Evolutionary conservation across 2,888 invertebrate species (phyloP), one percentile per base, ranked within the genome.

Genomic region (Acanthopleura granulata): DNA sequence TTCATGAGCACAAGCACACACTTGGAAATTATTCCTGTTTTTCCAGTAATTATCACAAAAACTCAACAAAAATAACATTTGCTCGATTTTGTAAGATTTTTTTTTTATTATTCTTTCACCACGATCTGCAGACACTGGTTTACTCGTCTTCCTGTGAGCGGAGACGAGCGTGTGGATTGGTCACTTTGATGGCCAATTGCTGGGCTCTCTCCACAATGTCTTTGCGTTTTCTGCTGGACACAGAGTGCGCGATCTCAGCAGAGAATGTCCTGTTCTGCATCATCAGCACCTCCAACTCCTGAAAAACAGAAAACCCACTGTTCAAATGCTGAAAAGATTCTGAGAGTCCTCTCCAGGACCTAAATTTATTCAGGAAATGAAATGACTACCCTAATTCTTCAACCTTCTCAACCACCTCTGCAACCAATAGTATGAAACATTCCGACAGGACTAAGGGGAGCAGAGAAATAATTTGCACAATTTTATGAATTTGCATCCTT

Each of bases 61-160:
- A 40, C 40, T 40, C 40, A 40, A 57, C 57, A 57, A n/a, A 57
- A 22, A 57, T 57, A 22, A 22, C 57, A n/a, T 57, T 57, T 22
- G n/a, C 12, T 12, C 12, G n/a, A 57, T n/a, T 57, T 57, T 57
- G 3, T 57, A 9, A n/a, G 6, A 12, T 57, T 57, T 57, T 57
- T n/a, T 57, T 57, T 57, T 57, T 57, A 18, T 57, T 18, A 57
- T 57, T 57, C 3, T 57, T 57, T n/a, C 57, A 57, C 18, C 18
- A 22, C 6, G 12, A 57, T 57, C 40, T 40, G 40, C 9, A 40
- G 40, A 40, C 40, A 40, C 40, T 40, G 40, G 57, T 85, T 95
- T 97, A 99, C 94, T 99, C 98, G 91, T 97, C 97, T 93, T 99
- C 99, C 93, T 99, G 99, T 88, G 97, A 97, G 88, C 99, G 95